Evolutionary conservation across 2,888 invertebrate species (phyloP), one percentile per base, ranked within the genome.

Genomic region (Morpho deidamia): DNA sequence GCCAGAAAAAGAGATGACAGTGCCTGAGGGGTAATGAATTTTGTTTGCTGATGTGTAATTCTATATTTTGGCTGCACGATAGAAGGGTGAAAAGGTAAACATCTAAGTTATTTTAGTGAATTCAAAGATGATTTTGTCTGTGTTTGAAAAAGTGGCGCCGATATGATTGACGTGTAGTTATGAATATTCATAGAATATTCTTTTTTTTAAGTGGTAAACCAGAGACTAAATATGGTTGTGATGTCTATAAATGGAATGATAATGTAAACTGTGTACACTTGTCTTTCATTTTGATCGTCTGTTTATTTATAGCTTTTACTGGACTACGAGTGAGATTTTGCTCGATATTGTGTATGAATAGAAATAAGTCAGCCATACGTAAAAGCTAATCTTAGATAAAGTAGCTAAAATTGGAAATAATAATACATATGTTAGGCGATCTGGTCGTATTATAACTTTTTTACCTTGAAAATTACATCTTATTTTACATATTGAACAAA

Each of bases 11-110:
- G 55, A 58, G 63, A 11, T 38, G 41, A 40, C 37, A 23, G 8
- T 37, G 37, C 9, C 42, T 44, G 50, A 43, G 54, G n/a, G 32
- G 46, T 38, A 55, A 32, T 55, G 48, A 49, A 53, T 56, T 55
- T 59, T 72, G 69, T 75, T 78, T 79, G 80, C 74, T 67, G 76
- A 78, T 72, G 71, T 74, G 86, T 87, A 87, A 88, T 83, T 81
- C 83, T 87, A 88, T 88, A 88, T 88, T 87, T 86, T 81, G 78
- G 82, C 81, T 75, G 78, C 76, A 78, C 75, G 78, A 85, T 85
- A 76, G 84, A 87, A 86, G 87, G 87, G 87, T 88, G 85, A 83
- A 87, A 86, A 82, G 78, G 79, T 88, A 88, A 88, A 88, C 87
- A 88, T 68, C 68, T 67, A 71, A 73, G 86, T 82, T 87, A 87